A percentile compares a stretch with the other conserved stretches of the same genome.
These are phyloP conservation scores for Etheostoma cragini DNA, from an alignment of 2,113 vertebrate genomes.

Conservation along the genomic window DNA sequence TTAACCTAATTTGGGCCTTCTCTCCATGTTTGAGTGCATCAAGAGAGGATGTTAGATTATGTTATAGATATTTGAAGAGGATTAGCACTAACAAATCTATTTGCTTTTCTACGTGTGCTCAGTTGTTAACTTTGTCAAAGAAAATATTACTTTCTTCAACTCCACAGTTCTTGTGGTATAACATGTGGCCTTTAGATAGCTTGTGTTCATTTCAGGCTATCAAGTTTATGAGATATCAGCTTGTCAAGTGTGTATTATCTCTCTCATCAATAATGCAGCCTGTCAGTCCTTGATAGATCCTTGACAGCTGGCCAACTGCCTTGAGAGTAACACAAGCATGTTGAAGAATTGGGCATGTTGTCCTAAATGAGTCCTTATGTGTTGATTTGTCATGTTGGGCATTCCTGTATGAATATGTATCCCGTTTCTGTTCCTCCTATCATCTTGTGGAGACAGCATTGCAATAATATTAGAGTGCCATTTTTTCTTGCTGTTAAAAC, in stretches of 20 bases:
- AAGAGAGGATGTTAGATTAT: not conserved
- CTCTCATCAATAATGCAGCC: slow-evolving; percentile 73
- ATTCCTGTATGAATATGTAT: not conserved
- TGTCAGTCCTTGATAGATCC: slow-evolving; percentile 58
- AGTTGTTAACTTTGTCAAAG: not conserved
- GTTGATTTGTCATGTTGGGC: not conserved
- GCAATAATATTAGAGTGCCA: not conserved
- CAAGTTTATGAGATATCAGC: slow-evolving; percentile 49
- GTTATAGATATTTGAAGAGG: not conserved
- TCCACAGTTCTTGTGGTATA: not conserved
- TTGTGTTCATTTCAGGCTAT: slow-evolving; percentile 31
- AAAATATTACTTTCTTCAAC: not conserved
- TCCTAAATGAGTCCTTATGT: not conserved
- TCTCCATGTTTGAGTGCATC: not conserved
- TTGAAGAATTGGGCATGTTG: not conserved
- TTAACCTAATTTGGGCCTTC: not conserved
- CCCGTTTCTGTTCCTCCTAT: not conserved
- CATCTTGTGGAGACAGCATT: not conserved
- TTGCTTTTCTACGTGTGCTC: not conserved
- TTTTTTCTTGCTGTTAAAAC: not conserved
- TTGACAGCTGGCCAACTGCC: slow-evolving; percentile 34
- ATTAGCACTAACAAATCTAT: not conserved
- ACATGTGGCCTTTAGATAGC: slow-evolving; percentile 11
- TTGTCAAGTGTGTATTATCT: slow-evolving; percentile 49
- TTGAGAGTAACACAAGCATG: slow-evolving; percentile 24